phyloP scores from a whole-genome alignment of 2,888 invertebrate species.

The Malachius bipustulatus region DNA sequence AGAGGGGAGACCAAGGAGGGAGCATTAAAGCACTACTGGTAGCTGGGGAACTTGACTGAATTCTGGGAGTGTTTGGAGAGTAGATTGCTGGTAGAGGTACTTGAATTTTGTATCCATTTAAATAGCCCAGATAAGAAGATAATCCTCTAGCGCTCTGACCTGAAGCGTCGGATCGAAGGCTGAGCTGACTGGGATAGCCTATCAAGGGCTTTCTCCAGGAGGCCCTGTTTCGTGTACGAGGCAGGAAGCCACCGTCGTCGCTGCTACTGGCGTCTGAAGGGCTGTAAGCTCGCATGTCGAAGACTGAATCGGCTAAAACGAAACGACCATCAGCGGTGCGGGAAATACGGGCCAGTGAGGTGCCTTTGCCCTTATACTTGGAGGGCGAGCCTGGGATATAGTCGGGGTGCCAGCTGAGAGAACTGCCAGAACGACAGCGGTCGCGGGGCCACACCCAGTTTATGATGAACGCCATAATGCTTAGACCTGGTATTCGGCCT shows the following conservation, averaged over 20 bases:
- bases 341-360: conserved; percentile 54
- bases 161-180: conserved; percentile 54
- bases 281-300: conserved; percentile 44
- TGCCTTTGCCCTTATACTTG: conserved; percentile 26
- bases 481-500: conserved; percentile 91
- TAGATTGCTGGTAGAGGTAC: conserved; percentile 34
- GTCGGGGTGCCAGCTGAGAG: conserved; percentile 36
- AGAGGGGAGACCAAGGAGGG: conserved; percentile 59
- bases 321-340: conserved; percentile 65
- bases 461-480: conserved; percentile 52
- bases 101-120: conserved; percentile 26
- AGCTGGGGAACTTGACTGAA: conserved; percentile 56
- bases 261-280: conserved; percentile 51
- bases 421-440: conserved; percentile 46
- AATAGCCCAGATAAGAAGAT: conserved; percentile 25
- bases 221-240: conserved; percentile 42
- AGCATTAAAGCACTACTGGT: conserved; percentile 45
- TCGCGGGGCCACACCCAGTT: conserved; percentile 70
- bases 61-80: conserved; percentile 38
- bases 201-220: conserved; percentile 55
- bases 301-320: conserved; percentile 46
- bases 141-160: conserved; percentile 41
- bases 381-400: conserved; percentile 32
- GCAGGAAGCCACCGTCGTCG: conserved; percentile 77
- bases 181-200: conserved; percentile 53